Evolutionary conservation across 2,113 vertebrate genomes (phyloP).

Genomic region (Athene noctua): DNA sequence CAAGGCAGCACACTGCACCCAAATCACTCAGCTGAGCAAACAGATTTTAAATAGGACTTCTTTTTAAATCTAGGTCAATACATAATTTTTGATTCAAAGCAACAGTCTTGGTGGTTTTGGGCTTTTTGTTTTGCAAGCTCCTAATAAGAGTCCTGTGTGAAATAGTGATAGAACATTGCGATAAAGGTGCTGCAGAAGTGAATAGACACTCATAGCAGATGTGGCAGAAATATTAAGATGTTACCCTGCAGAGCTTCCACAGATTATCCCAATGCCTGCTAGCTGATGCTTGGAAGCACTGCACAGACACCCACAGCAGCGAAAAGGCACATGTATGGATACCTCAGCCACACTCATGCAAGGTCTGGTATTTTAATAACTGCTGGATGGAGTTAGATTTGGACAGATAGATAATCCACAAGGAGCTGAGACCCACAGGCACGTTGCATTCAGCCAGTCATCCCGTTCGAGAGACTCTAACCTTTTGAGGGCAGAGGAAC

Average conservation of each 20-base stretch:
- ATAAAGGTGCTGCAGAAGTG: not conserved
- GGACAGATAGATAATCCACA: not conserved
- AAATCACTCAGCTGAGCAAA: not conserved
- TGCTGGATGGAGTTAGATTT: not conserved
- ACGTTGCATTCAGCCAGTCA: accelerated
- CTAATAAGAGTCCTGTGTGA: not conserved
- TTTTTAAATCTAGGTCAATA: not conserved
- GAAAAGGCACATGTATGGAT: not conserved
- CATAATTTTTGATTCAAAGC: not conserved
- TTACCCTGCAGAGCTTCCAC: not conserved
- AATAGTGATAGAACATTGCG: accelerated
- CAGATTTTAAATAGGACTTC: not conserved
- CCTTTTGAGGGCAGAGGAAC: not conserved
- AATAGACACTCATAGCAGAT: not conserved
- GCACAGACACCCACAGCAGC: not conserved
- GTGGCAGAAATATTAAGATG: not conserved
- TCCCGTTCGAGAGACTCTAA: not conserved
- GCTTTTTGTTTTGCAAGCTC: not conserved
- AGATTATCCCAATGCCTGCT: not conserved
- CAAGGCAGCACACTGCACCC: not conserved
- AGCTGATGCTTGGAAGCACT: too few relatives aligned
- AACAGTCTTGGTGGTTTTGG: not conserved
- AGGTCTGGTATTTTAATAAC: not conserved
- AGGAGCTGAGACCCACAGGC: not conserved
- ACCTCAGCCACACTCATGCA: not conserved